Base-by-base conservation (phyloP, 2,113 vertebrate species). In the Upupa epops region DNA sequence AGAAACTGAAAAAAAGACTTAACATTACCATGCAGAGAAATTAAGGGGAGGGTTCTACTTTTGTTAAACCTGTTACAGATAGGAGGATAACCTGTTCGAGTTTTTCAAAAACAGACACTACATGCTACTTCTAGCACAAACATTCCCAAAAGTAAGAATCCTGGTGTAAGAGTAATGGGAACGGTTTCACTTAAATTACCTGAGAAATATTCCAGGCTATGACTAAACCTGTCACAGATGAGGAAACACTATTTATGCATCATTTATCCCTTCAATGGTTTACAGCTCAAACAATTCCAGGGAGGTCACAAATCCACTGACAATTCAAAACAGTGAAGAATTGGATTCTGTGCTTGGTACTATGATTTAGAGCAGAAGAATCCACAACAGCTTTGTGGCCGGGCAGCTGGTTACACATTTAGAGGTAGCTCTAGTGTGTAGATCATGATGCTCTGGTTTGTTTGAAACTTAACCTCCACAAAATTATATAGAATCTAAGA, bases 221-320 rank as follows among this genome's bases (percentile, higher is more conserved):
- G 91, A 71, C 7, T 80, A 20, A 26, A 46, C 80, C 78, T 92
- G 60, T 63, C 73, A 88, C 36, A 94, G 71, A 69, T 42, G 59
- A 92, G 21, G 58, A 89, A 96, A 85, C 40, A 77, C 58, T 40
- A 2, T 6, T 46, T 78, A 74, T 72, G 45, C 42, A 80, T 81
- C 68, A 87, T 89, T 94, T 90, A 94, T 59, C 70, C 34, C 45
- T 83, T 77, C 49, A 65, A 1, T 52, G 26, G 15, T 82, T 95
- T 89, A 87, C 40, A 83, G 49, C 54, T 83, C 61, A 25, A 54
- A 1, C 16, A 64, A 10, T 48, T 94, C 28, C 32, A 63, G 19
- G n/a, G 42, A 95, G 20, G 74, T 92, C 66, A 88, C 77, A 91
- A 95, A 96, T 92, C 59, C 85, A 94, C 48, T 4, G 5, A 19